A percentile compares a stretch with the other conserved stretches of the same genome.
Conservation (phyloP, 2,888 invertebrate species). For the Bellardia pandia region DNA sequence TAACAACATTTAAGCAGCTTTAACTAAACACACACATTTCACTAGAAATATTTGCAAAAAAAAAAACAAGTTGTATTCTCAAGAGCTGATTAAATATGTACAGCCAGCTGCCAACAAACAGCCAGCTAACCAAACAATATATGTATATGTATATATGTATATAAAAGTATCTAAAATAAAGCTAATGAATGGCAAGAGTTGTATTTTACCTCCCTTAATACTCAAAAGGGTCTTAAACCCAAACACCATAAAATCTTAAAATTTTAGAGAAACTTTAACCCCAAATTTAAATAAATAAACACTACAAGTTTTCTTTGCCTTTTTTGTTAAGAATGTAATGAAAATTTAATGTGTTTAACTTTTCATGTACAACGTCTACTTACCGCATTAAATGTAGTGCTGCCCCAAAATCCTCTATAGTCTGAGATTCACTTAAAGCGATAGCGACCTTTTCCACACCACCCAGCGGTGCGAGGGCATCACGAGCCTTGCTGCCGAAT, state of each 20-base stretch:
- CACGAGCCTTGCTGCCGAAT: conserved; percentile 96
- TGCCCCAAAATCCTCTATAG: conserved; percentile 93
- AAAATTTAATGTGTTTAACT: not conserved
- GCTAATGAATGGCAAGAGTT: not conserved
- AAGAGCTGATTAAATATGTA: conserved; percentile 12
- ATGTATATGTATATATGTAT: too few relatives aligned
- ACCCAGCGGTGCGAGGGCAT: conserved; percentile 95
- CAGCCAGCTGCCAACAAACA: not conserved
- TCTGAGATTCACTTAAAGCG: conserved; percentile 96
- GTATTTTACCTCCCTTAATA: not conserved
- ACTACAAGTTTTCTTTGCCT: not conserved
- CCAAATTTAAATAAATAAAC: not conserved
- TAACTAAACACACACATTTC: not conserved
- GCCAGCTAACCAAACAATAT: not conserved
- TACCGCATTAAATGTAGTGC: conserved; percentile 84
- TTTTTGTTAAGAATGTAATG: not conserved
- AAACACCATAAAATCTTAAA: not conserved
- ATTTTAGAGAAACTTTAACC: too few relatives aligned
- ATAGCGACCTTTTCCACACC: conserved; percentile 98
- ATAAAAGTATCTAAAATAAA: not conserved
- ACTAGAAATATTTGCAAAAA: not conserved
- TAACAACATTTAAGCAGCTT: not conserved
- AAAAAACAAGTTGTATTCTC: not conserved
- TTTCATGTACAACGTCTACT: conserved; percentile 60
- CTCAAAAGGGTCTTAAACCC: not conserved